Evolutionary conservation across 2,797 vertebrate species (phyloP).

Genomic region (Sebastes trivittatus): DNA sequence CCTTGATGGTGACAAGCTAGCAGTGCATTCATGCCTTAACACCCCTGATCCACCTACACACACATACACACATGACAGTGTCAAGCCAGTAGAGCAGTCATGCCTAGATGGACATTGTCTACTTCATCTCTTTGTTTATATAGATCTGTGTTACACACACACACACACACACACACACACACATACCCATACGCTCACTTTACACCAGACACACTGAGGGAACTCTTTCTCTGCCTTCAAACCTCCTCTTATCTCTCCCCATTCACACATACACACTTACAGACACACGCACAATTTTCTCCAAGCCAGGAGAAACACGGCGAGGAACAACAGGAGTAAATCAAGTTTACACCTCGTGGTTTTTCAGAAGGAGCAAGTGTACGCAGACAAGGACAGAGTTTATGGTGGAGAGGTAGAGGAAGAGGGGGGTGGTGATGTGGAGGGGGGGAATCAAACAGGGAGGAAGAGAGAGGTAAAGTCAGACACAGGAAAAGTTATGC

Average conservation of each 20-base stretch:
- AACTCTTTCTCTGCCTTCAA: slow-evolving; percentile 6
- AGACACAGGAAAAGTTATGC: background rate
- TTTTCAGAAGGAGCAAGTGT: slow-evolving; percentile 45
- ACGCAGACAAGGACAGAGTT: slow-evolving; percentile 46
- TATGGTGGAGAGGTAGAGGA: slow-evolving; percentile 1
- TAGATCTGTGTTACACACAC: slow-evolving; percentile 31
- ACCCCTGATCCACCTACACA: slow-evolving; percentile 13
- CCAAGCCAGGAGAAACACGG: slow-evolving; percentile 9
- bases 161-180: background rate
- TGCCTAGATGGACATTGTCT: slow-evolving; percentile 45
- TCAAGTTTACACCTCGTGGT: slow-evolving; percentile 56
- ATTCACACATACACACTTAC: background rate
- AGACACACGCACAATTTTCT: background rate
- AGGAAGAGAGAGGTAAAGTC: background rate
- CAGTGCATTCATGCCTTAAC: background rate
- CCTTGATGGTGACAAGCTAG: background rate
- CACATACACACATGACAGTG: background rate
- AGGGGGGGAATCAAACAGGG: background rate
- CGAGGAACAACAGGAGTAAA: slow-evolving; percentile 49
- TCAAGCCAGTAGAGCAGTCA: slow-evolving; percentile 42
- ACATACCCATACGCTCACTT: background rate
- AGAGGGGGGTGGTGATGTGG: background rate
- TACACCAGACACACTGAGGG: background rate
- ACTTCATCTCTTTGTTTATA: slow-evolving; percentile 49
- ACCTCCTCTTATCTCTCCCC: slow-evolving; percentile 6